Base-by-base conservation (phyloP, 2,113 vertebrate genomes). In the Rhynchomys soricoides region DNA sequence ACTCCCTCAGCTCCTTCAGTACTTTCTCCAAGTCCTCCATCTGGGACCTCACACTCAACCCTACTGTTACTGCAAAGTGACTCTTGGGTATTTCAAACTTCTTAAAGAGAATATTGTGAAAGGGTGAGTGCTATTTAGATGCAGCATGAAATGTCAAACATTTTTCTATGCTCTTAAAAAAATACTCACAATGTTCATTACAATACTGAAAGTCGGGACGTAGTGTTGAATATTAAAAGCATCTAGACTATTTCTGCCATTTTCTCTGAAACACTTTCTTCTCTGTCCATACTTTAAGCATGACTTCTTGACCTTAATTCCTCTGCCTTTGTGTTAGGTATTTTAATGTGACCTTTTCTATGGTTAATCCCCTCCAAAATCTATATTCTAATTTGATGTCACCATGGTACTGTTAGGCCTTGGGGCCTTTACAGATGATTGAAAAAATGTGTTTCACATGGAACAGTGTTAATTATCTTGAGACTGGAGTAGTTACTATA, bases 141-240 rank as follows among this genome's bases (percentile, higher is more conserved):
- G 8, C 16, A 93, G 83, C 52, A 16, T 77, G 68, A 94, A 95
- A 78, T 94, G 82, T 94, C 40, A 96, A 89, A 81, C 86, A 93
- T 31, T 70, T 5, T 64, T 57, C 40, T 29, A 90, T 93, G 73
- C 62, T 89, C 95, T 59, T n/a, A 90, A 94, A 92, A 94, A 94
- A 89, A 13, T 90, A 93, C 11, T 85, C 13, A 52, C 34, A 66
- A 26, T 77, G 43, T 93, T 96, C 57, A 59, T 88, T 29, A 66
- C 26, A 74, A 48, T 91, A 70, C 82, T 95, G 85, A 91, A 95
- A 96, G 37, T 86, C 57, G 93, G 86, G 92, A 12, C 29, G 93
- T 89, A 40, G 7, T 81, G 10, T 16, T 91, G 19, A 73, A 89
- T 71, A 13, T 88, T 94, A 88, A 95, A 94, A 26, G 43, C 82